Percentiles rank a stretch among this genome's conserved stretches.
Conservation (phyloP, 2,888 invertebrate species). For the Listrodromus nycthemerus region DNA sequence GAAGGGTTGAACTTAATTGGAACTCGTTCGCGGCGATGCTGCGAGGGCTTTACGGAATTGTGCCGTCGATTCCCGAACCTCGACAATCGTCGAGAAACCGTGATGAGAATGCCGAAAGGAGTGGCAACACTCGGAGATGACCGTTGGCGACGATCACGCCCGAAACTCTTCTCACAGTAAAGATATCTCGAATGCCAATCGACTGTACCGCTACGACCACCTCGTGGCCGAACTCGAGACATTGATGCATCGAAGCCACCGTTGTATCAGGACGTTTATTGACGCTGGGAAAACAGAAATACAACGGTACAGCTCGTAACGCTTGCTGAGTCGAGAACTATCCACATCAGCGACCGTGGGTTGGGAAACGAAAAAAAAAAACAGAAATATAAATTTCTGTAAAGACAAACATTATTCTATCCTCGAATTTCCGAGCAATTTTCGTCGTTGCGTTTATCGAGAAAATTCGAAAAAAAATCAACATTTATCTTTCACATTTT, state of each 20-base stretch:
- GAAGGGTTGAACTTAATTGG: too few relatives aligned
- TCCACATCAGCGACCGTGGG: neutral
- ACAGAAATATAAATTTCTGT: neutral
- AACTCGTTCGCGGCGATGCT: slow-evolving; percentile 2
- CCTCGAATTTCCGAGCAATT: neutral
- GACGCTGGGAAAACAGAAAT: slow-evolving; percentile 25
- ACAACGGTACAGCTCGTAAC: slow-evolving; percentile 31
- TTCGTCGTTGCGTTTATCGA: neutral
- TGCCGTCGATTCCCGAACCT: slow-evolving; percentile 36
- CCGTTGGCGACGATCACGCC: slow-evolving; percentile 1
- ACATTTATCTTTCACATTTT: neutral
- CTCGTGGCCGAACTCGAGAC: neutral
- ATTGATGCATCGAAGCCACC: neutral
- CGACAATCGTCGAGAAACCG: slow-evolving; percentile 22
- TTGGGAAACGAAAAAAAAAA: neutral
- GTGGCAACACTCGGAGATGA: neutral
- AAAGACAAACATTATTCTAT: too few relatives aligned
- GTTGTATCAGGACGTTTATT: slow-evolving; percentile 27
- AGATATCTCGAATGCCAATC: slow-evolving; percentile 7
- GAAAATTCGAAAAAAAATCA: neutral
- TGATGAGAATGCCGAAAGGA: slow-evolving; percentile 17
- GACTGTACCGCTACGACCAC: neutral
- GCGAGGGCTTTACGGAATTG: neutral
- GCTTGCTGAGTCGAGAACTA: slow-evolving; percentile 1
- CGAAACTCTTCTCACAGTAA: slow-evolving; percentile 8